Evolutionary conservation across 2,797 vertebrate species (phyloP).

Genomic region (Pelobates cultripes): DNA sequence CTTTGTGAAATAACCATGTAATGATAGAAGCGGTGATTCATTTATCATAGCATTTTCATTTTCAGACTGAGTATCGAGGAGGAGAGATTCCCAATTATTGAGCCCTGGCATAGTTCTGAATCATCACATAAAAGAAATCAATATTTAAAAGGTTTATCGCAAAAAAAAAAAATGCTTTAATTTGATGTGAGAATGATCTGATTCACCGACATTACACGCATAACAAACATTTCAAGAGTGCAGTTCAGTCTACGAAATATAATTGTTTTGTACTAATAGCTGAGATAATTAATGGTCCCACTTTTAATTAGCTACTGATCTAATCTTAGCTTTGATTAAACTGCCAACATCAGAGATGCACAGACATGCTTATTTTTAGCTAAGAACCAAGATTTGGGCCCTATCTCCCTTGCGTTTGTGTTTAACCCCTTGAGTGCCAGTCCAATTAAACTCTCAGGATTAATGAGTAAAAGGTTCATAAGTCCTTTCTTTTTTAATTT

Average conservation of each 20-base stretch:
- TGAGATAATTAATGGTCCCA: conserved; percentile 54
- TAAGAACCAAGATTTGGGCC: conserved; percentile 5
- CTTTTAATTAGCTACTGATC: conserved; percentile 59
- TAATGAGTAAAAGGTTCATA: conserved; percentile 38
- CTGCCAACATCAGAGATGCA: conserved; percentile 40
- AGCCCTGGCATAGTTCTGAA: neutral
- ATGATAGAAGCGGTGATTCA: neutral
- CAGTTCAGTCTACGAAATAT: conserved; percentile 23
- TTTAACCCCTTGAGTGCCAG: neutral
- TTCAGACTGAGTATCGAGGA: neutral
- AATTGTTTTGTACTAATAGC: conserved; percentile 54
- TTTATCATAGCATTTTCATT: neutral
- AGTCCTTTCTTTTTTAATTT: neutral
- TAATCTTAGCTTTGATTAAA: conserved; percentile 60
- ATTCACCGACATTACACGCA: neutral
- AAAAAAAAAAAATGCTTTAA: conserved; percentile 1
- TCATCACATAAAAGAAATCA: neutral
- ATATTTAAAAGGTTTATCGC: neutral
- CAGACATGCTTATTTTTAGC: conserved; percentile 9
- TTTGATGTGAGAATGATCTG: neutral
- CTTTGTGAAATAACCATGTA: too few relatives aligned
- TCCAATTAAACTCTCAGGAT: too few relatives aligned
- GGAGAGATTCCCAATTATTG: neutral
- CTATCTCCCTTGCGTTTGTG: conserved; percentile 26
- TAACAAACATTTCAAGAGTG: neutral